Evolutionary conservation across 2,888 invertebrate genomes (phyloP), one percentile per base, ranked within the genome.

Genomic region (Chaetoderma sp.): DNA sequence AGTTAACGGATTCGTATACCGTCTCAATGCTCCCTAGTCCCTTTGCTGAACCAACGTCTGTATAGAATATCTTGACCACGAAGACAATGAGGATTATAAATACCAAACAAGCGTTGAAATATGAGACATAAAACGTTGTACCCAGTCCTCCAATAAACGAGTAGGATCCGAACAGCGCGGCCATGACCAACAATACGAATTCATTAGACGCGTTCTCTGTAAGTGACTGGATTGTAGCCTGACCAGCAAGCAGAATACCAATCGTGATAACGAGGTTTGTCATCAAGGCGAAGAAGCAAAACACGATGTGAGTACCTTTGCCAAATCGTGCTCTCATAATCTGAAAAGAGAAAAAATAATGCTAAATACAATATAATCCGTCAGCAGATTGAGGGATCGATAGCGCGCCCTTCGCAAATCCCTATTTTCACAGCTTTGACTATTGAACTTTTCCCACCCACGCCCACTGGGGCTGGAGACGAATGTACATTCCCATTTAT

Each of bases 111-210:
- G 80, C 82, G 68, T 83, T 83, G 68, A 83, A 83, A 58, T 83
- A 83, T 50, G 82, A 82, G 18, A 83, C 83, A 62, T 83, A 83
- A 67, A 83, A 82, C 49, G 83, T 83, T 44, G 81, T 82, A 27
- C 81, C 82, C n/a, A 83, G 74, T n/a, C 83, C 83, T 13, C 83
- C 83, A 52, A 83, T 80, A 52, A 83, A 68, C 23, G 82, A 82
- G 68, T 83, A 83, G 30, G 80, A 79, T 6, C 83, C 83, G 62
- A 82, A 82, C 42, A 83, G 71, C 23, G 78, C 78, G 16, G 81
- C 81, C 78, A 83, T 81, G 39, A 80, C 76, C n/a, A 82, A 68
- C 13, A 81, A 71, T 5, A 78, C 76, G 60, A 79, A 80, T 64
- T 82, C 81, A 57, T 80, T 80, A n/a, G 78, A 80, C 39, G 81